Base-by-base conservation (phyloP, 2,113 vertebrate genomes). In the Percina caprodes region DNA sequence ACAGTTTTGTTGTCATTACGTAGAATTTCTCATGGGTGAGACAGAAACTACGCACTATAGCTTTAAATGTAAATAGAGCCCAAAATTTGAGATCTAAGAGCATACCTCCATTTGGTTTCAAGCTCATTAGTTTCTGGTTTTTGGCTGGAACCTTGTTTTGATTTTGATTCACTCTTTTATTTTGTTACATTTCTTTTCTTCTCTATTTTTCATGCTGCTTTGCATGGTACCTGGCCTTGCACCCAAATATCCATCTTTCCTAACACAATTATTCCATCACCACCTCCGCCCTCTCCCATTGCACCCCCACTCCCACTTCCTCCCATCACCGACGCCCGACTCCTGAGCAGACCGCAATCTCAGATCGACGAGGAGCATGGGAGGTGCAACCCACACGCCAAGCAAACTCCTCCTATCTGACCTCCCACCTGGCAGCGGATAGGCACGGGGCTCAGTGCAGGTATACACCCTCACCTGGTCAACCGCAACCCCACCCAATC, bases 361-460 rank as follows among this genome's bases (percentile, higher is more conserved):
- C 98, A 18, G 98, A 99, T 88, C 98, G 98, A 92, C 95, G 98
- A 95, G 98, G 98, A 96, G 97, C 98, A 62, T 99, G 98, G 98
- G 98, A 99, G 92, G 95, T 97, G 89, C 97, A 98, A 93, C 98
- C 98, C 24, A 96, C 96, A 94, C 97, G 98, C 80, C 98, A 98
- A 96, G 95, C 98, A 91, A 99, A 98, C 95, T 96, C 98, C 94
- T 97, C 97, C 55, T 99, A 98, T 94, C 91, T 99, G 96, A 96
- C 97, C 91, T 97, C 98, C 94, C 98, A 99, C 92, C 94, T 99
- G 96, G 97, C 98, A 89, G 96, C 98, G 79, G 98, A 99, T 91
- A 97, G 98, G 96, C 98, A 98, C 78, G 98, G 98, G 98, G 98
- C 96, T 99, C 98, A 91, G 98, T 99, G 75, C 98, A 99, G 98